Conservation (phyloP, 2,113 vertebrate species). For the Silurus glanis region DNA sequence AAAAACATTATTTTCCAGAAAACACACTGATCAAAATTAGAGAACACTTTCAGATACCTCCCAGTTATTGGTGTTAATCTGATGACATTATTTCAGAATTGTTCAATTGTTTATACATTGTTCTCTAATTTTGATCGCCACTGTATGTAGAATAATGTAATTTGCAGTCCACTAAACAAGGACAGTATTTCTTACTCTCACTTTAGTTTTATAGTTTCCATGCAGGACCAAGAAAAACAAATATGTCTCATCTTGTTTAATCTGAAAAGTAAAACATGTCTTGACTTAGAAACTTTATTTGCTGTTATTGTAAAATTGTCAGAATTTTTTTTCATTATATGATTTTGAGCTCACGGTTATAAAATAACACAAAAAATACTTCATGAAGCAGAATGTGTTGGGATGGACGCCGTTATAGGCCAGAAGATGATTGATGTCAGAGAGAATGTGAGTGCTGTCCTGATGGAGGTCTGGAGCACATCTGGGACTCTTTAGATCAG, state of each 20-base stretch:
- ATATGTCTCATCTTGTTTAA: not conserved
- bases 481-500: conserved; percentile 60
- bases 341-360: not conserved
- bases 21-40: no score
- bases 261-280: not conserved
- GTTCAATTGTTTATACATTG: no score
- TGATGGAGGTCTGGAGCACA: conserved; percentile 49
- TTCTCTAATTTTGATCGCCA: no score
- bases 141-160: not conserved
- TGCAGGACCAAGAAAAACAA: not conserved
- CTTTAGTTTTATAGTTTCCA: not conserved
- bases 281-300: not conserved
- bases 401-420: not conserved
- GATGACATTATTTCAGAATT: no score
- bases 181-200: not conserved
- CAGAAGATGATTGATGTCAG: conserved; percentile 18
- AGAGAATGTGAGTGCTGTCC: conserved; percentile 27
- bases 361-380: not conserved
- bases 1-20: no score
- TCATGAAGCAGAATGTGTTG: not conserved
- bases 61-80: no score
- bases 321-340: not conserved
- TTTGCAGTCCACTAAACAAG: not conserved
- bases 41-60: no score
- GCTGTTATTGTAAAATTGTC: not conserved